Evolutionary conservation across 2,797 vertebrate genomes (phyloP).

Genomic region (Bucorvus abyssinicus): DNA sequence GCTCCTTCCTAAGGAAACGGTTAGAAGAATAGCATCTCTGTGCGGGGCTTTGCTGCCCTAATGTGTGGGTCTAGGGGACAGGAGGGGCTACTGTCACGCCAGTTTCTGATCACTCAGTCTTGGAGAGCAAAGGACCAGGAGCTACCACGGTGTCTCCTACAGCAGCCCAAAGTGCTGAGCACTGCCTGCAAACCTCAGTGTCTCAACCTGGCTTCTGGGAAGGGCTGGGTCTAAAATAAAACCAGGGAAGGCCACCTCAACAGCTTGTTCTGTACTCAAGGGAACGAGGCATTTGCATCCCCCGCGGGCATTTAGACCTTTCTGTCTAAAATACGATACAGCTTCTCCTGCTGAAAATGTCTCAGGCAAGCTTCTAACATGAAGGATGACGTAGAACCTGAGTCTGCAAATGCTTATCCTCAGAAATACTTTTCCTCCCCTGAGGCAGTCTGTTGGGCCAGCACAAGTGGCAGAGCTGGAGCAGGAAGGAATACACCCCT

Average conservation of each 20-base stretch:
- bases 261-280: background rate
- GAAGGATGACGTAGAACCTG: background rate
- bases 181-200: background rate
- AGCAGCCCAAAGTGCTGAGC: background rate
- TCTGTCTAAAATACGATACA: background rate
- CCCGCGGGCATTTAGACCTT: background rate
- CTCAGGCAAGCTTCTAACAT: background rate
- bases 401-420: background rate
- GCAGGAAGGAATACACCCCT: background rate
- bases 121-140: background rate
- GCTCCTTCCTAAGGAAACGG: background rate
- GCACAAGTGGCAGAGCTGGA: background rate
- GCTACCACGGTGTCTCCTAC: background rate
- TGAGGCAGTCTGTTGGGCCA: background rate
- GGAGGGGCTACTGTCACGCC: accelerated
- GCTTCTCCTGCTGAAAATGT: background rate
- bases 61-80: too few species aligned
- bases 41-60: background rate
- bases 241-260: background rate
- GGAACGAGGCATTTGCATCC: background rate
- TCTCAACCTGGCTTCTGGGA: background rate
- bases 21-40: background rate
- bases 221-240: background rate
- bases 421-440: background rate
- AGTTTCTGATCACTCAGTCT: background rate